Conservation (phyloP, 2,888 invertebrate genomes). For the Apotomis betuletana region DNA sequence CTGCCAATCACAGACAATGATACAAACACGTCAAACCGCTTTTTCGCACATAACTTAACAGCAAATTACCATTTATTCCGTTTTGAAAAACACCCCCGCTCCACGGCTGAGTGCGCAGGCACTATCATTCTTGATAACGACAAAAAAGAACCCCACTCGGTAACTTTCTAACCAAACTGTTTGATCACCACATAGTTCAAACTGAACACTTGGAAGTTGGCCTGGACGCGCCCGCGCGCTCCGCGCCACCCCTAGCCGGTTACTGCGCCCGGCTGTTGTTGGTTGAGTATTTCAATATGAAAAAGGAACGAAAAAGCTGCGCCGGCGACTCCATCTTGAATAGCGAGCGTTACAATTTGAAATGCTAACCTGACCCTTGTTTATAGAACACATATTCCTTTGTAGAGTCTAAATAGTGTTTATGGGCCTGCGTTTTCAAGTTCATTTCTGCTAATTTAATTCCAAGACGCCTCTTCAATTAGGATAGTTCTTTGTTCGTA, state of each 20-base stretch:
- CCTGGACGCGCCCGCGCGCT: constrained; percentile 47
- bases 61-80: constrained; percentile 38
- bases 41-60: constrained; percentile 37
- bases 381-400: constrained; percentile 37
- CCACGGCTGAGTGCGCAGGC: constrained; percentile 41
- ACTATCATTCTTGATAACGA: constrained; percentile 49
- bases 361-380: constrained; percentile 39
- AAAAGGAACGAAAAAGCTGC: constrained; percentile 70
- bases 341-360: constrained; percentile 46
- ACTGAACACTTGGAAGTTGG: background rate
- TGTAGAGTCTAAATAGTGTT: constrained; percentile 36
- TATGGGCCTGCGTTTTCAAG: constrained; percentile 45
- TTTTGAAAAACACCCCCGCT: constrained; percentile 39
- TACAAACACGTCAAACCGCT: constrained; percentile 29
- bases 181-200: constrained; percentile 22
- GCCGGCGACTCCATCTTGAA: constrained; percentile 68
- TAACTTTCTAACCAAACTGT: constrained; percentile 15
- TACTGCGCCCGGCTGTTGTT: constrained; percentile 58
- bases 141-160: constrained; percentile 39
- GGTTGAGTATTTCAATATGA: constrained; percentile 67
- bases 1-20: constrained; percentile 34
- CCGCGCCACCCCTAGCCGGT: constrained; percentile 58
- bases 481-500: constrained; percentile 52
- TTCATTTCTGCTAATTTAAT: constrained; percentile 58
- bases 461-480: constrained; percentile 59